Evolutionary conservation across 2,888 invertebrate species (phyloP).

Genomic region (Dichetophora obliterata): DNA sequence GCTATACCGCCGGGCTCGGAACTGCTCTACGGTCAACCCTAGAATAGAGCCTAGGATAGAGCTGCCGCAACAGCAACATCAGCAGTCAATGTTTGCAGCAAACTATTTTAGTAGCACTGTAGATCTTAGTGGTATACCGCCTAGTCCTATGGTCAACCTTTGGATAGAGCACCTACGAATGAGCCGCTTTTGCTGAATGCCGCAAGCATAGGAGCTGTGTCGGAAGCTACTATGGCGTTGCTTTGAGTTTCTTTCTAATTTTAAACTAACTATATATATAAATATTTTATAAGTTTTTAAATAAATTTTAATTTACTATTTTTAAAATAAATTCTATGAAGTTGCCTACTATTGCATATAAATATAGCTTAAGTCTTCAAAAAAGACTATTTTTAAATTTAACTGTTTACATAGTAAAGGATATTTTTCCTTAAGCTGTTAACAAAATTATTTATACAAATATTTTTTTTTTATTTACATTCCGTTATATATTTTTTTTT

Average conservation of each 20-base stretch:
- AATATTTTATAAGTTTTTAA: not conserved
- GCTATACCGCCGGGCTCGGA: conserved; percentile 75
- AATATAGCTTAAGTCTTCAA: too few species aligned
- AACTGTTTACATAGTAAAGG: too few species aligned
- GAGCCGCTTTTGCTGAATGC: too few species aligned
- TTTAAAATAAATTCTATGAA: too few species aligned
- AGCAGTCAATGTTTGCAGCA: conserved; percentile 58
- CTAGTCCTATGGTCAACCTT: conserved; percentile 73
- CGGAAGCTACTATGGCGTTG: not conserved
- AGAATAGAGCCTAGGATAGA: conserved; percentile 36
- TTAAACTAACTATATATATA: not conserved
- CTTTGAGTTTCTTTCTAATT: not conserved
- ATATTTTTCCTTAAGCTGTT: too few species aligned
- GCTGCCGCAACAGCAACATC: conserved; percentile 31
- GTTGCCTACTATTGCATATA: too few species aligned
- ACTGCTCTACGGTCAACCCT: conserved; percentile 72
- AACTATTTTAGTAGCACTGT: conserved; percentile 76
- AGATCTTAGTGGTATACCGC: conserved; percentile 71
- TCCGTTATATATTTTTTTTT: too few species aligned
- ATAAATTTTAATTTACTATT: not conserved
- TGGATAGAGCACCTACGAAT: conserved; percentile 33
- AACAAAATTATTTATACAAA: too few species aligned
- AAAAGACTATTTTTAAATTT: too few species aligned
- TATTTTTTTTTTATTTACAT: too few species aligned
- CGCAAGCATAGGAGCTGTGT: not conserved